A percentile compares a stretch with the other conserved stretches of the same genome.
Evolutionary conservation across 2,797 vertebrate genomes (phyloP).

Genomic region (Ibycter americanus): DNA sequence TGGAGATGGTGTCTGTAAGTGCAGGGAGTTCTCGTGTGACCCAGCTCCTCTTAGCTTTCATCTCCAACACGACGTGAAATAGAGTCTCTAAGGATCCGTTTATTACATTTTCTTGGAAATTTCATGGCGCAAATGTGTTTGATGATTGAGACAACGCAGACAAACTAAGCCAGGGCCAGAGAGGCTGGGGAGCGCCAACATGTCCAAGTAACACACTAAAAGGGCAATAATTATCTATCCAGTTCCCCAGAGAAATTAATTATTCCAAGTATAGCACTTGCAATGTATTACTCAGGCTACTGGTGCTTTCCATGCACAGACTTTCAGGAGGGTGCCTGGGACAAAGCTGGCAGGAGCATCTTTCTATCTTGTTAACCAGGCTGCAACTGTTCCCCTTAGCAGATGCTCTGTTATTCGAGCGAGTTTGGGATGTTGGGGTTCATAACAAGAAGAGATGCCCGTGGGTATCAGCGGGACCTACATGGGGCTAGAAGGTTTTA

Average conservation of each 20-base stretch:
- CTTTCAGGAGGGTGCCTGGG: neutral
- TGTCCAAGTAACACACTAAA: neutral
- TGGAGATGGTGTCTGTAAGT: neutral
- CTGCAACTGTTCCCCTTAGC: neutral
- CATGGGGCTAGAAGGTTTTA: neutral
- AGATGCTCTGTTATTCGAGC: fast-evolving
- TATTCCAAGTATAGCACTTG: neutral
- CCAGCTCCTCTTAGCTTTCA: neutral
- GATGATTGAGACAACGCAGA: neutral
- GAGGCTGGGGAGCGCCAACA: neutral
- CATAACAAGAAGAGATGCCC: neutral
- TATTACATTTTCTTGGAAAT: constrained; percentile 16
- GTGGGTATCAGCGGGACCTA: neutral
- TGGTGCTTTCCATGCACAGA: neutral
- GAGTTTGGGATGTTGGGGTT: neutral
- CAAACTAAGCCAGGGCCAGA: neutral
- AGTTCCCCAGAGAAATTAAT: neutral
- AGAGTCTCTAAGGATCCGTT: neutral
- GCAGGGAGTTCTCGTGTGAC: neutral
- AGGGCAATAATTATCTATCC: neutral
- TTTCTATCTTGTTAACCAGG: neutral
- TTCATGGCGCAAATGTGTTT: neutral
- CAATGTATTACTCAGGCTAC: neutral
- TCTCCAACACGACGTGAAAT: neutral
- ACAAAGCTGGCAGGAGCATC: neutral